A percentile compares a stretch with the other conserved stretches of the same genome.
Conservation (phyloP, 2,113 vertebrate species). For the Microtus montanus region DNA sequence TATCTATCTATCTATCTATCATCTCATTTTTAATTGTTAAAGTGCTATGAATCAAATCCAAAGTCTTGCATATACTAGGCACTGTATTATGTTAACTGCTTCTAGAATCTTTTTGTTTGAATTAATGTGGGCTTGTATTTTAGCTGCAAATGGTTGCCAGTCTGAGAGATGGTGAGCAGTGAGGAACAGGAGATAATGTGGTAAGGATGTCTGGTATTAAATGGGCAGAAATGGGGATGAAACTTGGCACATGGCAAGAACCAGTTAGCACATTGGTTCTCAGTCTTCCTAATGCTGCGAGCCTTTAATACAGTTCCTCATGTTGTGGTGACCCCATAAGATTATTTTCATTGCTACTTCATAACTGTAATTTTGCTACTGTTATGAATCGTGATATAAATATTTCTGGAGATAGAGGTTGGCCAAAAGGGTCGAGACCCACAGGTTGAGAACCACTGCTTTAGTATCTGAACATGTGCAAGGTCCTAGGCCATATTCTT, state of each 20-base stretch:
- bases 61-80: too few species aligned
- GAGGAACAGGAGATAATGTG: not conserved
- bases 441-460: not conserved
- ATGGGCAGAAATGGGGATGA: not conserved
- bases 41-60: not conserved
- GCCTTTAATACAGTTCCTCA: not conserved
- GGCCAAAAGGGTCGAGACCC: not conserved
- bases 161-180: not conserved
- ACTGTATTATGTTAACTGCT: not conserved
- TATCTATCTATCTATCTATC: too few species aligned
- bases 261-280: not conserved
- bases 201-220: not conserved
- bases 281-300: not conserved
- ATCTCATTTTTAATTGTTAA: too few species aligned
- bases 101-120: constrained; percentile 43
- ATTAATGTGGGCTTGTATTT: constrained; percentile 42
- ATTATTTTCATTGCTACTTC: not conserved
- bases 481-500: not conserved
- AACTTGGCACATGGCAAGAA: not conserved
- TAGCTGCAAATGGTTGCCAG: not conserved
- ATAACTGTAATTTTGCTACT: not conserved
- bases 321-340: not conserved
- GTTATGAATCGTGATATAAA: not conserved
- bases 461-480: not conserved
- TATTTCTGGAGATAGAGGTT: not conserved